These are phyloP conservation scores for Helarctos malayanus DNA, from an alignment of 2,797 vertebrate genomes.

Conservation along the genomic window DNA sequence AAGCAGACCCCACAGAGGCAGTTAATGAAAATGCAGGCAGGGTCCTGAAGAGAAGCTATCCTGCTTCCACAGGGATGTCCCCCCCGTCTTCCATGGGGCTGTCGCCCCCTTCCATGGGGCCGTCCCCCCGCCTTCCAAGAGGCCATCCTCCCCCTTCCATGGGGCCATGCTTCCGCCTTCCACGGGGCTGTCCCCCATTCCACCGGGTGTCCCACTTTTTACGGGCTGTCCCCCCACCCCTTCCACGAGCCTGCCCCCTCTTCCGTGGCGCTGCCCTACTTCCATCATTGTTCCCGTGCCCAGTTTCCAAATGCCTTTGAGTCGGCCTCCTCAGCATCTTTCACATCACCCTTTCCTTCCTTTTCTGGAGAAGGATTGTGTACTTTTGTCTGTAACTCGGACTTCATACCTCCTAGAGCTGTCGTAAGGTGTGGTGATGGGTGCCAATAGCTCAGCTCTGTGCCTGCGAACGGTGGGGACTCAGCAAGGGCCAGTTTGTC, in stretches of 20 bases:
- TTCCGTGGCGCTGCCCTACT: too few relatives aligned
- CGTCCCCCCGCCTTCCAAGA: neutral
- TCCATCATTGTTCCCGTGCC: rapidly evolving
- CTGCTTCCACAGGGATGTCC: neutral
- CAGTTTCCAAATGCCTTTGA: neutral
- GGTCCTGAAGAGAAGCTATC: neutral
- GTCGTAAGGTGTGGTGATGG: neutral
- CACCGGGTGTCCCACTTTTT: neutral
- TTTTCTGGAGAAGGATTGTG: neutral
- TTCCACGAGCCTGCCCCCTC: neutral
- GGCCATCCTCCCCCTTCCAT: neutral
- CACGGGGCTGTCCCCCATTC: neutral
- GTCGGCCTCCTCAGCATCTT: neutral
- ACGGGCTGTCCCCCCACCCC: neutral
- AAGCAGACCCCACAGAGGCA: neutral
- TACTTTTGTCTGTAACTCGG: neutral
- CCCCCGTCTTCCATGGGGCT: rapidly evolving
- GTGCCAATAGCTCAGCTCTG: neutral
- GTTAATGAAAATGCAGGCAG: neutral
- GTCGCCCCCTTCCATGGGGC: neutral
- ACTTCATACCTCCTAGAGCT: neutral
- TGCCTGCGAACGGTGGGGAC: neutral
- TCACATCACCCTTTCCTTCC: neutral
- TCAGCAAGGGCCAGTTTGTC: neutral
- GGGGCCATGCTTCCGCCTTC: neutral